Conservation (phyloP, 53 echinoderm and acorn worm genomes). For the Temnopleurus reevesii region DNA sequence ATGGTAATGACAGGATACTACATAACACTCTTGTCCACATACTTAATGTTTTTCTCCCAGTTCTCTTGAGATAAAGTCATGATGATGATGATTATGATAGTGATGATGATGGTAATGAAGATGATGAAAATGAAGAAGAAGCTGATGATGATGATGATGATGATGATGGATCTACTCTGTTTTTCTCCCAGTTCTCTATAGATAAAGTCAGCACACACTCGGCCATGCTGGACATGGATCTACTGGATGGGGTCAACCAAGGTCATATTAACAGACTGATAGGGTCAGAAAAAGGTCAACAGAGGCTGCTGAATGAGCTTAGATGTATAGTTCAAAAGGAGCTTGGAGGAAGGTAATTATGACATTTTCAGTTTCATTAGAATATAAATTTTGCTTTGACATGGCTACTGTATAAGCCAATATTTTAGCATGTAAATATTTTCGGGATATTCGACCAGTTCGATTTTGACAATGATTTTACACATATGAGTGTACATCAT, state of each 20-base stretch:
- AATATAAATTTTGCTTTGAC: too few relatives aligned
- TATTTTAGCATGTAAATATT: too few relatives aligned
- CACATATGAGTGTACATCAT: too few relatives aligned
- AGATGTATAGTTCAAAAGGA: slow-evolving; percentile 43
- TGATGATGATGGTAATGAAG: slow-evolving; percentile 58
- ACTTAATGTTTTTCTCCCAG: too few relatives aligned
- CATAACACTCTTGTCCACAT: too few relatives aligned
- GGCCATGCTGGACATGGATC: slow-evolving; percentile 82
- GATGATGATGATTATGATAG: slow-evolving; percentile 38
- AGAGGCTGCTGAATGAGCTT: slow-evolving; percentile 64
- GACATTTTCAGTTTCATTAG: too few relatives aligned
- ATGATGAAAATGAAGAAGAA: slow-evolving; percentile 49
- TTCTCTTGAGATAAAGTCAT: too few relatives aligned
- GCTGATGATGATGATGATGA: neutral
- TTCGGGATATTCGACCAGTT: too few relatives aligned
- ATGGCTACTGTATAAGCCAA: too few relatives aligned
- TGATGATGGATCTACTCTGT: neutral
- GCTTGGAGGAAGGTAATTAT: slow-evolving; percentile 56
- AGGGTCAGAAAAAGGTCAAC: slow-evolving; percentile 51
- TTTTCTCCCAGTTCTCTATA: slow-evolving; percentile 74
- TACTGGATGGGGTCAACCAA: slow-evolving; percentile 75
- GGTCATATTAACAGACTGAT: slow-evolving; percentile 67
- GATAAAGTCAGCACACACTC: slow-evolving; percentile 82
- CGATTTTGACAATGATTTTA: too few relatives aligned
- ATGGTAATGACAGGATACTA: slow-evolving; percentile 8